phyloP scores from a whole-genome alignment of 1,140 invertebrate species.

The Trichonephila clavipes region DNA sequence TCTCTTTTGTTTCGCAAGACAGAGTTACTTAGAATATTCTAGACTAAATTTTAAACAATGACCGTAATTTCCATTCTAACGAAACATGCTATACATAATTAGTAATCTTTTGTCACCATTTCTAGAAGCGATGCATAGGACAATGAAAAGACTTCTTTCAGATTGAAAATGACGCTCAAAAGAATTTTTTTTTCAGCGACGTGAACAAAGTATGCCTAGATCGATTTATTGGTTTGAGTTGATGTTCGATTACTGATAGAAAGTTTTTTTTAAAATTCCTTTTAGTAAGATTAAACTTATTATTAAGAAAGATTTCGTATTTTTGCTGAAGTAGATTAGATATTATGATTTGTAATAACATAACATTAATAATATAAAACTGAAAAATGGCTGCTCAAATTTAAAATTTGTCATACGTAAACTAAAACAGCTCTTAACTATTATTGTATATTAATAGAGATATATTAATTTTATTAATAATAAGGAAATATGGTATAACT shows the following conservation, averaged over 20 bases:
- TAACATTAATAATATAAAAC: too few species aligned
- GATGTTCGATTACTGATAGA: not conserved
- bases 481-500: too few species aligned
- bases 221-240: not conserved
- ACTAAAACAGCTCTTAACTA: too few species aligned
- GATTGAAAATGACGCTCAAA: not conserved
- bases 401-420: too few species aligned
- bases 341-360: too few species aligned
- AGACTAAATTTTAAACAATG: not conserved
- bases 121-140: not conserved
- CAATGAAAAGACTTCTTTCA: not conserved
- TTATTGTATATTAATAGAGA: too few species aligned
- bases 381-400: too few species aligned
- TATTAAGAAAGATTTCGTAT: not conserved
- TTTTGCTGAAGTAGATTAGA: too few species aligned
- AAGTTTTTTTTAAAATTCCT: not conserved
- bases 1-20: not conserved
- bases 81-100: not conserved
- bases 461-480: too few species aligned
- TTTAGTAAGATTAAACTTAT: not conserved
- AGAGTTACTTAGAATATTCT: not conserved
- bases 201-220: not conserved
- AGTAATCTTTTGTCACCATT: not conserved
- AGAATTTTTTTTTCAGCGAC: not conserved
- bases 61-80: not conserved